Evolutionary conservation across 1,140 invertebrate genomes (phyloP), one percentile per base, ranked within the genome.

Genomic region (Chironomus tepperi): DNA sequence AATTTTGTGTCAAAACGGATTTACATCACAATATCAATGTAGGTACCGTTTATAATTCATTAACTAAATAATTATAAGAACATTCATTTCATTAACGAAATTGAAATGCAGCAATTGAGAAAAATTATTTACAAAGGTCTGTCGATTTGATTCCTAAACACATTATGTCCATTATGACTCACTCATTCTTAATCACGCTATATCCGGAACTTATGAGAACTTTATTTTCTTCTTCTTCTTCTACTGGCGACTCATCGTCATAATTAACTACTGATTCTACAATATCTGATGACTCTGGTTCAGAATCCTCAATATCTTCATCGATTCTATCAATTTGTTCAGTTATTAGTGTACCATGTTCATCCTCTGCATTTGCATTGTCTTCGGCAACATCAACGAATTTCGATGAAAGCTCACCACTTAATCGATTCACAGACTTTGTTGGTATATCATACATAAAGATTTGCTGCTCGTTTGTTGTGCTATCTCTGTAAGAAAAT

Each of bases 361-460:
- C 83, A 76, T 89, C 87, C 81, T 88, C 86, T 76, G 86, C 88
- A 74, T 88, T 84, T n/a, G 90, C 87, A 80, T 92, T 92, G 76
- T 91, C 91, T 82, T 93, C 89, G 64, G 91, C 92, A 47, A 92
- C 92, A 80, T 92, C 90, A 7, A 93, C 91, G 78, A 93, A 93
- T 64, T 91, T 89, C 70, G 89, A 87, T 0, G 91, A 93, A 19
- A 94, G 83, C 78, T 91, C 90, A 1, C 90, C 90, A 64, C 85
- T 86, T 15, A 89, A 82, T 81, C 88, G 91, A 83, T 86, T 93
- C 42, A 89, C 88, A 74, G 82, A 86, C 77, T 88, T 84, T 21
- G 88, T 88, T 67, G 84, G 81, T 9, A 92, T 87, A 78, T 94
- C 92, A 79, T 92, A 93, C 92, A 94, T 93, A 81, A 88, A 94